These are phyloP conservation scores for Pycnonotus jocosus DNA, from an alignment of 2,113 vertebrate genomes.

Conservation along the genomic window DNA sequence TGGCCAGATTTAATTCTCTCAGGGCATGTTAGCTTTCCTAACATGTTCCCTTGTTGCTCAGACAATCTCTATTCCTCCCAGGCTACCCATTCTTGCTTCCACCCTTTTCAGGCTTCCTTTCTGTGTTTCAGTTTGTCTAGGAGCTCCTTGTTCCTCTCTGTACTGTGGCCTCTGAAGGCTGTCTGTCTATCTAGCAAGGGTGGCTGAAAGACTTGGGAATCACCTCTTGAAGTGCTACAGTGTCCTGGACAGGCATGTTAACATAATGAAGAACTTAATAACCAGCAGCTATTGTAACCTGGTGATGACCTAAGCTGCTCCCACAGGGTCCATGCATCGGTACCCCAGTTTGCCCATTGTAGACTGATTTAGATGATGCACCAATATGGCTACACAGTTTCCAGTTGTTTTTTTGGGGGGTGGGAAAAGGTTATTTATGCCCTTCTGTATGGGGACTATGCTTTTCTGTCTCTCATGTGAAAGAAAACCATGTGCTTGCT, in stretches of 20 bases:
- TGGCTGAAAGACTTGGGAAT: neutral
- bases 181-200: neutral
- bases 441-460: neutral
- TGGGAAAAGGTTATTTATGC: neutral
- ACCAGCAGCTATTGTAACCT: rapidly evolving
- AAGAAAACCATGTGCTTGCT: neutral
- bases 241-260: neutral
- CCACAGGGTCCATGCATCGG: rapidly evolving
- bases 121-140: neutral
- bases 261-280: neutral
- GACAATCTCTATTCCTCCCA: neutral
- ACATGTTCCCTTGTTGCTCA: neutral
- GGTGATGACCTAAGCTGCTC: neutral
- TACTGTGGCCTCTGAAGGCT: neutral
- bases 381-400: neutral
- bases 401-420: neutral
- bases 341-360: neutral
- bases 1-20: neutral
- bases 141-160: neutral
- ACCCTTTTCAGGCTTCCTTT: neutral
- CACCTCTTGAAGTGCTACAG: neutral
- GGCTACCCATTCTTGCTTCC: neutral
- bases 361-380: neutral
- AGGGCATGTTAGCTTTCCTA: neutral
- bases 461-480: neutral